Conservation (phyloP, 2,888 invertebrate species). For the Azorinus chamasolen region DNA sequence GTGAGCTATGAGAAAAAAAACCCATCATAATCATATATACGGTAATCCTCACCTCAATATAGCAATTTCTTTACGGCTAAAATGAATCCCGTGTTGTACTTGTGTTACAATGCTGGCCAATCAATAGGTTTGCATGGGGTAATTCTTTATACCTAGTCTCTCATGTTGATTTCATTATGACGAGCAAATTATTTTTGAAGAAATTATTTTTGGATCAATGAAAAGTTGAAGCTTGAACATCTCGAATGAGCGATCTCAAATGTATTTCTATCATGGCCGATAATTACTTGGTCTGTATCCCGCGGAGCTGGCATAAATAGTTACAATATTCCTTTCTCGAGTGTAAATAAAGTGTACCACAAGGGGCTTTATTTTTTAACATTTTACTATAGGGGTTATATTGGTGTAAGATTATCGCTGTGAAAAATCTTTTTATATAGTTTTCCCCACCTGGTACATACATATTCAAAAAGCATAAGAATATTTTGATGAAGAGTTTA, state of each 20-base stretch:
- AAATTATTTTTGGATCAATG: constrained; percentile 50
- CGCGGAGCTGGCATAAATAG: constrained; percentile 33
- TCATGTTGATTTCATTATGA: constrained; percentile 55
- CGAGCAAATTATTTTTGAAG: constrained; percentile 61
- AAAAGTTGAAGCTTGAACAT: constrained; percentile 37
- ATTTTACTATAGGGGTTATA: no score
- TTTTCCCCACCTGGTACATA: no score
- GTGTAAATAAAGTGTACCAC: constrained; percentile 1
- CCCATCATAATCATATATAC: no score
- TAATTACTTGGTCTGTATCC: constrained; percentile 43
- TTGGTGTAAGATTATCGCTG: no score
- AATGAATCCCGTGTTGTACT: constrained; percentile 46
- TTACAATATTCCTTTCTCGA: constrained; percentile 35
- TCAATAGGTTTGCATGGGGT: not conserved
- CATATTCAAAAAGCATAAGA: no score
- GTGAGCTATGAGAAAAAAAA: not conserved
- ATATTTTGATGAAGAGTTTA: no score
- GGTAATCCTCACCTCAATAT: not conserved
- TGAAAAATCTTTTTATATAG: no score
- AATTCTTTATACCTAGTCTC: constrained; percentile 47
- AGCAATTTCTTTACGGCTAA: constrained; percentile 31
- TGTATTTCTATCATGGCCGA: constrained; percentile 23
- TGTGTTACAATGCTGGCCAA: not conserved
- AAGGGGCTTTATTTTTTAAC: no score
- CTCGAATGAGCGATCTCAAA: constrained; percentile 40